A percentile compares a stretch with the other conserved stretches of the same genome.
phyloP scores from a whole-genome alignment of 2,797 vertebrate species.

The Lagodon rhomboides region DNA sequence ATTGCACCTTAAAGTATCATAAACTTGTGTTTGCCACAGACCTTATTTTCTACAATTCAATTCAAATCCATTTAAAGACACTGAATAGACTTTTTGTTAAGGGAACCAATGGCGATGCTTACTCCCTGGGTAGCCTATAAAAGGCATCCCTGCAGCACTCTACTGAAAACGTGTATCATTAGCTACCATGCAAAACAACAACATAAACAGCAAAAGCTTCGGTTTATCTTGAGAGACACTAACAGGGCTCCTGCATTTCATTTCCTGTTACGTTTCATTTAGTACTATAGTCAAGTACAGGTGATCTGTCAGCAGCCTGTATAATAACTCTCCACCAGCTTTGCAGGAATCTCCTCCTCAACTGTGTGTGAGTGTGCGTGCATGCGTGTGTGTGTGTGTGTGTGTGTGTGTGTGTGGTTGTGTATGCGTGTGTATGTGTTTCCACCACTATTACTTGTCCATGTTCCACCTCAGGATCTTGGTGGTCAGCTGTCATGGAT shows the following conservation, averaged over 20 bases:
- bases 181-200: not conserved
- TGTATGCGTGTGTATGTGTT: not conserved
- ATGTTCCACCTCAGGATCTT: constrained; percentile 25
- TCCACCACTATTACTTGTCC: not conserved
- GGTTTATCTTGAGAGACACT: not conserved
- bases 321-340: constrained; percentile 25
- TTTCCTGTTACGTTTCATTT: constrained; percentile 20
- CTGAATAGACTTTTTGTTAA: too few relatives aligned
- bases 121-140: too few relatives aligned
- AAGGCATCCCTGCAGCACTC: too few relatives aligned
- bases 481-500: not conserved
- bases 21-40: too few relatives aligned
- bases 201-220: not conserved
- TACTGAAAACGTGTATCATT: not conserved
- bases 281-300: constrained; percentile 19
- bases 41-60: too few relatives aligned
- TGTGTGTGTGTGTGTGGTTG: not conserved
- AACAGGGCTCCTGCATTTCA: not conserved
- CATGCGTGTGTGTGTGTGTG: not conserved
- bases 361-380: not conserved
- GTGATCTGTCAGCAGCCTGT: constrained; percentile 31
- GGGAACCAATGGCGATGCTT: too few relatives aligned
- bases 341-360: constrained; percentile 15
- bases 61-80: too few relatives aligned
- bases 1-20: too few relatives aligned